Evolutionary conservation across 2,888 invertebrate genomes (phyloP), one percentile per base, ranked within the genome.

Genomic region (Pollenia angustigena): DNA sequence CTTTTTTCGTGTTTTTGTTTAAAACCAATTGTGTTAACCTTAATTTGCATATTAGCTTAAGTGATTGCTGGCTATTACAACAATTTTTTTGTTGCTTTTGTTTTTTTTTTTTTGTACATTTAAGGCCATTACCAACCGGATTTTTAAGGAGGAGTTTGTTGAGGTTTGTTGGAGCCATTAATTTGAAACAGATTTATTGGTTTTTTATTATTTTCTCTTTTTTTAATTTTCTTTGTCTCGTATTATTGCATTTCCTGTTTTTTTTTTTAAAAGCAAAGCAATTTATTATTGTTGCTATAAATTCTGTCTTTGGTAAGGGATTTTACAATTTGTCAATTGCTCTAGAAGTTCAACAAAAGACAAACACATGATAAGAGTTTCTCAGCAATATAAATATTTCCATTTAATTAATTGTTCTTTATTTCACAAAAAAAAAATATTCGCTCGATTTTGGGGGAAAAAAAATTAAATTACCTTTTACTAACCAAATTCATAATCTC

Each of bases 21-120:
- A 74, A 87, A 84, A 62, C 72, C 81, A 84, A 87, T 87, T 87
- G 84, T 84, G 76, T 87, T 87, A 87, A 87, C 84, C 87, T 87
- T 87, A 87, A 87, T 84, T 87, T 87, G 87, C 87, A 87, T 87
- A 87, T 87, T 87, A 87, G 87, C 87, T 87, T 84, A 87, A 87
- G 84, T 84, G 84, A 87, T 87, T 87, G 81, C 81, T 68, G 78
- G 81, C 78, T 78, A 84, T 87, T 84, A 78, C 74, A 81, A 84
- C 68, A 32, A 56, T 64, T 82, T 75, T 81, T 54, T 40, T 44
- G 10, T 48, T 78, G 40, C n/a, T 66, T 16, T 69, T 58, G 46
- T 52, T 42, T 32, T 80, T 18, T 42, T 14, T 52, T 71, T 32
- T 58, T 46, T 48, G 42, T 48, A 7, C 46, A 18, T 68, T 56